Base-by-base conservation (phyloP, 2,888 invertebrate species). In the Heliconius charithonia region DNA sequence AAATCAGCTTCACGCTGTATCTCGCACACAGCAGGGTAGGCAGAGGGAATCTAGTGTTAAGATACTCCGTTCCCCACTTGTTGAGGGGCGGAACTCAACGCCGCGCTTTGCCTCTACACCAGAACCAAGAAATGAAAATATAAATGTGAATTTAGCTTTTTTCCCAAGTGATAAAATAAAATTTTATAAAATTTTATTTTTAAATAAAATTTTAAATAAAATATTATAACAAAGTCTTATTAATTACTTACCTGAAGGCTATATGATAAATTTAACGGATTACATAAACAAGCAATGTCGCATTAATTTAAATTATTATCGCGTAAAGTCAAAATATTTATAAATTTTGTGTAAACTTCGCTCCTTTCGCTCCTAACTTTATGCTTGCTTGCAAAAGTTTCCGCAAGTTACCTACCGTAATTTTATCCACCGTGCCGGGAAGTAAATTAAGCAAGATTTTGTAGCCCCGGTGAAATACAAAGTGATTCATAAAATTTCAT, bases 321-420 rank as follows among this genome's bases (percentile, higher is more conserved):
- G 45, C 75, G 62, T 77, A 62, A 69, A 76, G 59, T 74, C 56
- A 79, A 79, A 77, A 79, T 79, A 25, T 62, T 76, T 56, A 73
- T 76, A 76, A 81, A 78, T 78, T 79, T 74, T 79, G 73, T 66
- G 51, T 79, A 51, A 76, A 76, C 66, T 81, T 79, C 67, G 41
- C 51, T 76, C 65, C 29, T 51, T 79, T 79, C 67, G 41, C 37
- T 76, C 65, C 25, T 51, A 80, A 80, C 59, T 76, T 70, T 66
- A 75, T 77, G 74, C 76, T 76, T 75, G 51, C 72, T 73, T 37
- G 79, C 66, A 78, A 80, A 78, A 81, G 73, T 81, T 80, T 32
- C 41, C 72, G 19, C 65, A 77, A 77, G 76, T 80, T 75, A 27
- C 62, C 72, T 75, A 27, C 62, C 72, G 77, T 79, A 76, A 76